Base-by-base conservation (phyloP, 2,113 vertebrate species). In the Diphyllodes magnificus region DNA sequence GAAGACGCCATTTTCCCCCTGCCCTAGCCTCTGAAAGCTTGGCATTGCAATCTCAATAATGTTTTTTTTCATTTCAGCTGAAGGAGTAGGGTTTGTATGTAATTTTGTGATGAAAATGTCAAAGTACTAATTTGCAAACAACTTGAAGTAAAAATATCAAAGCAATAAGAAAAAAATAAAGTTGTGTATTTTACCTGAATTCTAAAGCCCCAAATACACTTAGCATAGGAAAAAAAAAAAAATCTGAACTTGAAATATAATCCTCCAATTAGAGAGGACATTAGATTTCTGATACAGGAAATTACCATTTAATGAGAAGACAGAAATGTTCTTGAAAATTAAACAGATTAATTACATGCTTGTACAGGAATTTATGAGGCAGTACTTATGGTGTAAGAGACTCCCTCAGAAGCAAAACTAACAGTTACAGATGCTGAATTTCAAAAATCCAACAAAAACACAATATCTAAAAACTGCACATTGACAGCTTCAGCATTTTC, bases 281-380 rank as follows among this genome's bases (percentile, higher is more conserved):
- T 40, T 60, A 80, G 10, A 92, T 91, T 93, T 82, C 69, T 61
- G 50, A 88, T 86, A 82, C 15, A 92, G 33, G 68, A 92, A 85
- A 87, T 72, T 92, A 88, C 57, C 49, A 64, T 77, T 95, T 96
- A 82, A 64, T 82, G 75, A 89, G 66, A 88, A 94, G 59, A 86
- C 68, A 68, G 45, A 82, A 75, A 94, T 42, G 25, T 82, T 90
- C 65, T 81, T 93, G 77, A 95, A 96, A 94, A 93, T 84, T 82
- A 83, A 91, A 86, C 1, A 14, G 64, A 59, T 84, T 5, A 84
- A 87, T 86, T 92, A 77, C 19, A 71, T 51, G 39, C 78, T 91
- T 73, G 37, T 59, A 64, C 44, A 83, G 79, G 64, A 89, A 75
- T 82, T 28, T 92, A 85, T 90, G 71, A 76, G 33, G 60, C 54